Evolutionary conservation across 2,797 vertebrate species (phyloP), one percentile per base, ranked within the genome.

Genomic region (Myotis findleyi): DNA sequence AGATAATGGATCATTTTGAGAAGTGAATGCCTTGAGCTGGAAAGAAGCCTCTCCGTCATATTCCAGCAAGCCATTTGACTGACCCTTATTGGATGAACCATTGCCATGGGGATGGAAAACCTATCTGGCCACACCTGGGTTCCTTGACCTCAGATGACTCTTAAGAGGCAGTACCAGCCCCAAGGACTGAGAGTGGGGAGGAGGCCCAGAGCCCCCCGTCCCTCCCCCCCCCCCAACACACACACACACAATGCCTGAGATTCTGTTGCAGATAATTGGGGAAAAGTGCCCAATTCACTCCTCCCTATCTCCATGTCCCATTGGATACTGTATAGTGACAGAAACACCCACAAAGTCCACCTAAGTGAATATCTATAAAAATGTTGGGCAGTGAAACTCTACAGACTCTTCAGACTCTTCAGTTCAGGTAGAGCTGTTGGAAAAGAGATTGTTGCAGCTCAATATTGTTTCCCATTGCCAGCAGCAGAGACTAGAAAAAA

Each of bases 201-300:
- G 6, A 14, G 12, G 14, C 1, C 11, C 25, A 62, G 59, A 62
- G 17, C 2, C 41, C 9, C 2, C 41, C 4, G 2, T 9, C 9
- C 9, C 41, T 1, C 47, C 47, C 47, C 1, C 5, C 33, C 33
- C 33, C 33, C 33, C 33, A 2, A 33, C 33, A 11, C 21, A 57
- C 55, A 57, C 8, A 33, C 2, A 47, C 11, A 53, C 3, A 53
- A n/a, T 18, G 7, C 8, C 8, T 11, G 69, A 75, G 64, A 57
- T 16, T 55, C 71, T 73, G 20, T n/a, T 17, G 3, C 17, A 27
- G 23, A 59, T 36, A 20, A 41, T n/a, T 62, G 1, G 23, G 1
- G 11, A 38, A n/a, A 5, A 5, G 5, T 6, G 7, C 7, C 44
- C 10, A 5, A 7, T 3, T 33, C 41, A 4, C 2, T 7, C 6